Percentiles rank a stretch among this genome's conserved stretches.
Conservation (phyloP, 1,140 invertebrate species). For the Sminthurides bifidus region DNA sequence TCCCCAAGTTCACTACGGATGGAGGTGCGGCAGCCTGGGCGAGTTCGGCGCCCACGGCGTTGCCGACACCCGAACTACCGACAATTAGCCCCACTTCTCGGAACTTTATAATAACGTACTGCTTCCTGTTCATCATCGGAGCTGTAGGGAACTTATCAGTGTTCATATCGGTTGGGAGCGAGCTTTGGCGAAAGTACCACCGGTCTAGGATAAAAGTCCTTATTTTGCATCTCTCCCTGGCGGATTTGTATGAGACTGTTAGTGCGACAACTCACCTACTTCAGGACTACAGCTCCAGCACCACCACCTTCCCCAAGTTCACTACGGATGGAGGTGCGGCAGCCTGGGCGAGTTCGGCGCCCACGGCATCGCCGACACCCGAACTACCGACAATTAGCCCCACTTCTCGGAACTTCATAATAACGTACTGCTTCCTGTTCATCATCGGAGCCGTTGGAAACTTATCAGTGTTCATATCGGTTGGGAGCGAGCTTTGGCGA, state of each 20-base stretch:
- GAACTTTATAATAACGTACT: constrained; percentile 46
- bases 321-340: too few relatives aligned
- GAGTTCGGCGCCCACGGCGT: too few relatives aligned
- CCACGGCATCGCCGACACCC: too few relatives aligned
- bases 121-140: constrained; percentile 52
- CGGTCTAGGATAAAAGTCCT: constrained; percentile 51
- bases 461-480: constrained; percentile 56
- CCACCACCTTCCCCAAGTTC: too few relatives aligned
- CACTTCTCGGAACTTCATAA: constrained; percentile 36
- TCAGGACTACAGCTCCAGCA: too few relatives aligned
- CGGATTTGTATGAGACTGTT: too few relatives aligned
- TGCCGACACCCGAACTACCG: background rate
- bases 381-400: background rate
- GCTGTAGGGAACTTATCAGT: constrained; percentile 62
- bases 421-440: constrained; percentile 52
- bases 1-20: too few relatives aligned
- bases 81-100: constrained; percentile 2
- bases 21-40: too few relatives aligned
- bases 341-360: too few relatives aligned
- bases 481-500: constrained; percentile 49
- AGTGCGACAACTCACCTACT: too few relatives aligned
- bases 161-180: constrained; percentile 55
- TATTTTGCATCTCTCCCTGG: constrained; percentile 61
- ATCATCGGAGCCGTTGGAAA: constrained; percentile 60
- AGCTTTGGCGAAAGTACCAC: constrained; percentile 44